Percentiles rank a stretch among this genome's conserved stretches.
phyloP scores from a whole-genome alignment of 2,113 vertebrate genomes.

The Calypte anna region DNA sequence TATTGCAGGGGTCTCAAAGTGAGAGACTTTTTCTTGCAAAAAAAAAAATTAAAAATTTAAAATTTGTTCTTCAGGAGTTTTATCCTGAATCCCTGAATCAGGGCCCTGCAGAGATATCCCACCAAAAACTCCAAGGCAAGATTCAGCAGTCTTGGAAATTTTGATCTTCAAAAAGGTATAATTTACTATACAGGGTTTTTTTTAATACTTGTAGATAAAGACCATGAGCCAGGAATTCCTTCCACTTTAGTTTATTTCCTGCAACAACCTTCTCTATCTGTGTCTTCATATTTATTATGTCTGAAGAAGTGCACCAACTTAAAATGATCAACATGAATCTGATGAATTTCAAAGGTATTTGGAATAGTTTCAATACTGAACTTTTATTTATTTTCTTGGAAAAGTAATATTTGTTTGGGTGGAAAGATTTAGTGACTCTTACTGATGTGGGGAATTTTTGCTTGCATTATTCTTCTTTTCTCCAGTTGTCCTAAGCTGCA shows the following conservation, averaged over 20 bases:
- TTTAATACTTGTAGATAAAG: background rate
- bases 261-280: background rate
- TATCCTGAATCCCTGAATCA: background rate
- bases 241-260: background rate
- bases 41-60: background rate
- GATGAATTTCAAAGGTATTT: background rate
- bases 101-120: background rate
- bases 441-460: background rate
- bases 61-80: background rate
- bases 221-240: background rate
- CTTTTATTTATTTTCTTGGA: background rate
- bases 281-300: background rate
- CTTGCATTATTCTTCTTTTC: background rate
- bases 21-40: background rate
- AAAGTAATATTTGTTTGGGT: background rate
- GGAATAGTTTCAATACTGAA: background rate
- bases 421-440: background rate
- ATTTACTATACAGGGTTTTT: background rate
- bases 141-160: background rate
- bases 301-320: background rate
- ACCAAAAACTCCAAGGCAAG: background rate
- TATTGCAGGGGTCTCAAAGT: background rate
- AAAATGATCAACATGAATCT: background rate
- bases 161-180: background rate
- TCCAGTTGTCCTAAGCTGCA: background rate